Evolutionary conservation across 1,140 invertebrate species (phyloP).

Genomic region (Trinorchestia longiramus): DNA sequence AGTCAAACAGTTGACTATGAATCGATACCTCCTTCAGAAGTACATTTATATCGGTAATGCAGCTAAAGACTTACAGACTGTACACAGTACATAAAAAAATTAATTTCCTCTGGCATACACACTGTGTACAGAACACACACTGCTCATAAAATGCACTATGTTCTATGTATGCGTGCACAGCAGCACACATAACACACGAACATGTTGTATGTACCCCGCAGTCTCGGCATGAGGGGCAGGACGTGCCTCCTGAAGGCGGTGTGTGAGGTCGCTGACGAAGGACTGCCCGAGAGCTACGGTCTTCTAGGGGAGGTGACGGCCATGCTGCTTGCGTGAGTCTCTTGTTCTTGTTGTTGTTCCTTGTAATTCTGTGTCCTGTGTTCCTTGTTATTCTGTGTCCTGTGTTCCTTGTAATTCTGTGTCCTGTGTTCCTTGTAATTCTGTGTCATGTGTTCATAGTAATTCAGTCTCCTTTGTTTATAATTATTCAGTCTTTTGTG

Average conservation of each 20-base stretch:
- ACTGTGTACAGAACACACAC: too few species aligned
- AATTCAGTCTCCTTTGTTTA: not conserved
- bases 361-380: not conserved
- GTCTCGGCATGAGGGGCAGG: not conserved
- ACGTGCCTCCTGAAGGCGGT: not conserved
- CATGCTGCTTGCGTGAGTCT: not conserved
- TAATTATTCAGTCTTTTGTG: not conserved
- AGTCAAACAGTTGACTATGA: too few species aligned
- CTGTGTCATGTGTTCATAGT: not conserved
- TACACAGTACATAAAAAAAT: too few species aligned
- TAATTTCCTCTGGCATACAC: too few species aligned
- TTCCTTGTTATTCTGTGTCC: not conserved
- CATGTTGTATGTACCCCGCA: not conserved
- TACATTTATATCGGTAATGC: too few species aligned
- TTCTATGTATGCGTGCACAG: too few species aligned
- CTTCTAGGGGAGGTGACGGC: not conserved
- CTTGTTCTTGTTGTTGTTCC: not conserved
- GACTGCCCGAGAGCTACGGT: not conserved
- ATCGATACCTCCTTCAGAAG: too few species aligned
- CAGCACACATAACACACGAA: too few species aligned
- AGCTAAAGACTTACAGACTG: too few species aligned
- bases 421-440: not conserved
- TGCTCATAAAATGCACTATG: too few species aligned
- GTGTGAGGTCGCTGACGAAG: not conserved
- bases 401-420: too few species aligned